Base-by-base conservation (phyloP, 2,888 invertebrate species). In the Heteromyza rotundicornis region DNA sequence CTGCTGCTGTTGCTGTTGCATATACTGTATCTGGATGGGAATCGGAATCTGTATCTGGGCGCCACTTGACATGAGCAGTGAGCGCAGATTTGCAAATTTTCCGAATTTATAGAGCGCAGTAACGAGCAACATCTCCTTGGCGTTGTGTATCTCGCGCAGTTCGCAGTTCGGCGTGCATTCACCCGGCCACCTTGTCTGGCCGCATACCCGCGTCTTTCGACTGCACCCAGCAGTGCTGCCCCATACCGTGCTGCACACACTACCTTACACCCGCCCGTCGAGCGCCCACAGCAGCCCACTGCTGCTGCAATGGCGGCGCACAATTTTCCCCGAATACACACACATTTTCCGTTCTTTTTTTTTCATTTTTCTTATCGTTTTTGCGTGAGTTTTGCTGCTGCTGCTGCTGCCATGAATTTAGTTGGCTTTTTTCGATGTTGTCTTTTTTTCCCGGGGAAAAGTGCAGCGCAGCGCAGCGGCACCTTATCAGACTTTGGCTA, bases 401-500 rank as follows among this genome's bases (percentile, higher is more conserved):
- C 17, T 54, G 22, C 16, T 17, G 51, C 40, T 17, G 44, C 47
- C 16, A 20, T 50, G 20, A 8, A 14, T 16, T 19, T 27, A 17
- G 12, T 23, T 49, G 47, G 17, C 22, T 7, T 19, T 20, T n/a
- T 12, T n/a, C 16, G 40, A 60, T 63, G 50, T 66, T 50, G 59
- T 56, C 57, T 61, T 67, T 51, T n/a, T 49, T 54, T 57, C 50
- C 54, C 49, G 52, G 55, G 23, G 44, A 22, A 23, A 24, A 32
- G 40, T 40, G 27, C 53, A 53, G 32, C 20, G 23, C 22, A 22
- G 56, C 52, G 20, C 44, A 23, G 40, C 55, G 59, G 55, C 47
- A 58, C 70, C 72, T 75, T 76, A 75, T 74, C 74, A 75, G 66
- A 68, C 60, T 66, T 68, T 73, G 70, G 67, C 66, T 36, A 32